A percentile compares a stretch with the other conserved stretches of the same genome.
These are phyloP conservation scores for Serinus canaria DNA, from an alignment of 2,113 vertebrate species.

Conservation along the genomic window DNA sequence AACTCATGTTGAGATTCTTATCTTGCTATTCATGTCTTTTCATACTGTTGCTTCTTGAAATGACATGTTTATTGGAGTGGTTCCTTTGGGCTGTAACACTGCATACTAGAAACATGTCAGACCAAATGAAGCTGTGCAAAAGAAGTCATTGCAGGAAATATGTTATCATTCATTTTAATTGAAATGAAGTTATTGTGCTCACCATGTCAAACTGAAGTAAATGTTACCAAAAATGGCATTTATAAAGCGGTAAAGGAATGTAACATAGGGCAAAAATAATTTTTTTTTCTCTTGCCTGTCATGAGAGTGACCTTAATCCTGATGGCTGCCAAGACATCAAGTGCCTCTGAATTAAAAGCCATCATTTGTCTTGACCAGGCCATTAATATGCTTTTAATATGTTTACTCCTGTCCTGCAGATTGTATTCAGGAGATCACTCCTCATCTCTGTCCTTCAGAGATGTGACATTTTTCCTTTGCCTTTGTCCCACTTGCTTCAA, in stretches of 20 bases:
- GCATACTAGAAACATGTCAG: not conserved
- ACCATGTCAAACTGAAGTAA: not conserved
- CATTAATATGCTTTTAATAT: not conserved
- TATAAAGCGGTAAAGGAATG: not conserved
- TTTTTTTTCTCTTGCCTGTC: not conserved
- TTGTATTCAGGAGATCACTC: not conserved
- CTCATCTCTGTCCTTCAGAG: not conserved
- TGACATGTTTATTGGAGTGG: fast-evolving
- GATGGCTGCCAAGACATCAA: not conserved
- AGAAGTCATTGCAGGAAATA: not conserved
- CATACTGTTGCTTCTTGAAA: not conserved
- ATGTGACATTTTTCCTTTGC: not conserved
- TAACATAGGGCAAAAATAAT: not conserved
- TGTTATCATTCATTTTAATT: not conserved
- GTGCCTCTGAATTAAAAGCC: not conserved
- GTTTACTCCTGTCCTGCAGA: not conserved
- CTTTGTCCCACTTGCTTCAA: not conserved
- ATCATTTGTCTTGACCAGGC: not conserved
- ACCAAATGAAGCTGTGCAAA: not conserved
- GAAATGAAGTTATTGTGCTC: not conserved
- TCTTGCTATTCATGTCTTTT: not conserved
- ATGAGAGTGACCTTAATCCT: not conserved
- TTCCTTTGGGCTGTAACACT: not conserved
- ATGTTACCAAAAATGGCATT: not conserved
- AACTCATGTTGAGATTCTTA: not conserved